Evolutionary conservation across 1,140 invertebrate species (phyloP).

Genomic region (Glossosoma conforme): DNA sequence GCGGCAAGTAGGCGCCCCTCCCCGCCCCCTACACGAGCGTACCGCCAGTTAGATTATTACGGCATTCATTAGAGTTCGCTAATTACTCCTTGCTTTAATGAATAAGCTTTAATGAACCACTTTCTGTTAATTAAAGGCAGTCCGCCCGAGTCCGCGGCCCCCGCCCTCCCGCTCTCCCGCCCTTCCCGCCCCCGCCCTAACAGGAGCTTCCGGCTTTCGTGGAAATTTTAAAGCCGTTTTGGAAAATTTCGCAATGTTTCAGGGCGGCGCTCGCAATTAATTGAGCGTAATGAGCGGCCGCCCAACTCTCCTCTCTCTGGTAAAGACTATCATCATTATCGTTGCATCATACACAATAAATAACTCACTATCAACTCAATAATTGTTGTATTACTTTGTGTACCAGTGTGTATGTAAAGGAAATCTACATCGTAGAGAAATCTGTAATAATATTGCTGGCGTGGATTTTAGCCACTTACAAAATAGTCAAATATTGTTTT

Average conservation of each 20-base stretch:
- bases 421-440: no score
- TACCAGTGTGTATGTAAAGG: no score
- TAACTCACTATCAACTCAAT: no score
- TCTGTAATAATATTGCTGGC: no score
- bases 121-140: conserved; percentile 79
- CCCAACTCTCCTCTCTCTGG: no score
- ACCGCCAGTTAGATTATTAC: conserved; percentile 56
- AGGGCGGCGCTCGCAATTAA: no score
- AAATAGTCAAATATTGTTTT: no score
- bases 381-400: no score
- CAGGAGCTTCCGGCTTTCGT: conserved; percentile 15
- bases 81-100: conserved; percentile 82
- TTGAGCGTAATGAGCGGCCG: no score
- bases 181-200: conserved; percentile 5
- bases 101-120: conserved; percentile 83
- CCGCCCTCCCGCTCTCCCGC: conserved; percentile 8
- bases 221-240: neutral
- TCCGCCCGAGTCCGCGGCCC: conserved; percentile 29
- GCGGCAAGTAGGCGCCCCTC: neutral
- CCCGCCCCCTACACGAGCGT: conserved; percentile 23
- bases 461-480: no score
- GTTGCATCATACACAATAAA: no score
- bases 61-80: conserved; percentile 75
- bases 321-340: no score
- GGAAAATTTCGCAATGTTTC: neutral